Conservation (phyloP, 1,140 invertebrate species). For the Caenorhabditis briggsae region DNA sequence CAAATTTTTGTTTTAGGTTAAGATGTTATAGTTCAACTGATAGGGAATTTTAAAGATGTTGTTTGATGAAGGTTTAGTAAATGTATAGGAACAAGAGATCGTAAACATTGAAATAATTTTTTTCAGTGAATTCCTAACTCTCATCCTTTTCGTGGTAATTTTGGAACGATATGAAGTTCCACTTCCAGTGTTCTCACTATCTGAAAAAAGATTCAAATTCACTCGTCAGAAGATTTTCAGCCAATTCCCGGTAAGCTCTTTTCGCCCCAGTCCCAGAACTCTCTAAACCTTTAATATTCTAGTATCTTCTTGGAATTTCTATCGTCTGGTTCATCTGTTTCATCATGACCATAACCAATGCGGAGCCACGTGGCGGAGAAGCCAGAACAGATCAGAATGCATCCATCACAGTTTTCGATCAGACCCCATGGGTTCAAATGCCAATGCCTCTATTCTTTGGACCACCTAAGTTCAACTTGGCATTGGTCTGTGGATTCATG, state of each 20-base stretch:
- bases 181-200: conserved; percentile 38
- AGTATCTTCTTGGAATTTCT: conserved; percentile 74
- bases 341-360: conserved; percentile 70
- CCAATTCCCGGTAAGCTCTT: conserved; percentile 71
- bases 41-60: background rate
- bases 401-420: conserved; percentile 68
- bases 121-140: conserved; percentile 57
- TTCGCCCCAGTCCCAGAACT: no score
- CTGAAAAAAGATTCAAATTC: conserved; percentile 18
- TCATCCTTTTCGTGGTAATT: conserved; percentile 46
- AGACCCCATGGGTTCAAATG: conserved; percentile 73
- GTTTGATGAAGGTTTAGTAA: background rate
- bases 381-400: conserved; percentile 73
- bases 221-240: conserved; percentile 72
- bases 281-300: background rate
- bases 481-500: conserved; percentile 78
- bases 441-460: conserved; percentile 78
- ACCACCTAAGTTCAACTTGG: conserved; percentile 76
- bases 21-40: background rate
- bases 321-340: conserved; percentile 73
- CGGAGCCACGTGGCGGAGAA: conserved; percentile 69
- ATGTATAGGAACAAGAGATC: background rate
- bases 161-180: conserved; percentile 59
- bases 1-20: background rate
- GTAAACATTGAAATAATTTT: background rate